phyloP scores from a whole-genome alignment of 2,888 invertebrate species.

The Pseudococcus jackbeardsleyi region DNA sequence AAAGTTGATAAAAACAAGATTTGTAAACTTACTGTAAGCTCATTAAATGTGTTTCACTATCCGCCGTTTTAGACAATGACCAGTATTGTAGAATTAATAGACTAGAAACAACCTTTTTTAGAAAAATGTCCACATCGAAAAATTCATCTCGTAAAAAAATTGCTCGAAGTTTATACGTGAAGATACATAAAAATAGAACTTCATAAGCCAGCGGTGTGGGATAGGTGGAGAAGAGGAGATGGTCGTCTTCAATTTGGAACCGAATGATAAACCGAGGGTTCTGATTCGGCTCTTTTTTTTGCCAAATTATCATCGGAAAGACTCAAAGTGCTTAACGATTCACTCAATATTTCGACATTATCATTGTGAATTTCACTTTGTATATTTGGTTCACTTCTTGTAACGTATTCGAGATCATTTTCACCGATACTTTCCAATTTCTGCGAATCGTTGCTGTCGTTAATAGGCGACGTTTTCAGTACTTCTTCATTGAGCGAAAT shows the following conservation, averaged over 20 bases:
- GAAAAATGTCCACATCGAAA: background rate
- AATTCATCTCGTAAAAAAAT: background rate
- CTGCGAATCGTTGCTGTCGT: conserved; percentile 53
- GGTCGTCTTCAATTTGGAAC: background rate
- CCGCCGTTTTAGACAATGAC: background rate
- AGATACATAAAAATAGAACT: too few relatives aligned
- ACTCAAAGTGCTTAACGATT: conserved; percentile 53
- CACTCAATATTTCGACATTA: conserved; percentile 37
- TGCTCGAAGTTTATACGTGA: too few relatives aligned
- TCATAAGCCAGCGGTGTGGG: too few relatives aligned
- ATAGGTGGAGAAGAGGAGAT: background rate
- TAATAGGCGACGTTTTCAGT: conserved; percentile 37
- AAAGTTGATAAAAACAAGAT: background rate
- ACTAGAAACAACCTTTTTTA: conserved; percentile 19
- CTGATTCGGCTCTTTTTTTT: conserved; percentile 65
- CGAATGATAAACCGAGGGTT: conserved; percentile 62
- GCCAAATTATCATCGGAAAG: conserved; percentile 58
- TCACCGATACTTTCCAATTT: conserved; percentile 66
- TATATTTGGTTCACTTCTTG: conserved; percentile 65
- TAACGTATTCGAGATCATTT: conserved; percentile 63
- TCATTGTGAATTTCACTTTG: conserved; percentile 61
- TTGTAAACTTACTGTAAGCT: background rate
- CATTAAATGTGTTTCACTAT: background rate
- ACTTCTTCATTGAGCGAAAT: conserved; percentile 63
- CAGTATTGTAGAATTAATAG: background rate